These are phyloP conservation scores for Centroberyx gerrardi DNA, from an alignment of 2,797 vertebrate species.

Conservation along the genomic window DNA sequence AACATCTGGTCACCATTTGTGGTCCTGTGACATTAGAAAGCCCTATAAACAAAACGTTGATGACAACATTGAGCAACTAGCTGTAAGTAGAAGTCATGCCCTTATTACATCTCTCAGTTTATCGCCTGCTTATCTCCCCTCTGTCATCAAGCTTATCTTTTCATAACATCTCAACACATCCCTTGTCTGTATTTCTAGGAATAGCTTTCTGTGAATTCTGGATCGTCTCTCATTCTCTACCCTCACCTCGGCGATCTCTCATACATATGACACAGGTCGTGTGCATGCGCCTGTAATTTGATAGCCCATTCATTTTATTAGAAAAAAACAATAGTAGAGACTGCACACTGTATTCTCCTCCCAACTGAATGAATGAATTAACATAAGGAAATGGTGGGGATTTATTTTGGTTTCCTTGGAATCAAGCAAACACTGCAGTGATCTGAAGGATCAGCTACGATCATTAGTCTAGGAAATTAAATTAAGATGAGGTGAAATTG, in stretches of 20 bases:
- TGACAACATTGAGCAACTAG: slow-evolving; percentile 22
- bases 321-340: slow-evolving; percentile 6
- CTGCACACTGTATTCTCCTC: slow-evolving; percentile 31
- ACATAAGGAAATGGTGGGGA: slow-evolving; percentile 10
- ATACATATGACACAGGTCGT: slow-evolving; percentile 1
- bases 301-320: slow-evolving; percentile 30
- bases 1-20: slow-evolving; percentile 44
- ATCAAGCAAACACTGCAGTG: slow-evolving; percentile 26
- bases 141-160: slow-evolving; percentile 6
- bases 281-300: slow-evolving; percentile 23
- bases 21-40: not conserved
- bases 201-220: slow-evolving; percentile 7
- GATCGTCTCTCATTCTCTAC: not conserved
- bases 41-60: not conserved
- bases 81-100: not conserved
- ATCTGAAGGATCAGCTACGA: slow-evolving; percentile 12
- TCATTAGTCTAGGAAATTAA: slow-evolving; percentile 33
- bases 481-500: slow-evolving; percentile 29
- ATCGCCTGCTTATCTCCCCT: slow-evolving; percentile 1
- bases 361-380: slow-evolving; percentile 42
- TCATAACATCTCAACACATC: not conserved
- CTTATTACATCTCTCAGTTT: slow-evolving; percentile 6
- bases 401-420: slow-evolving; percentile 51
- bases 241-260: slow-evolving; percentile 5
- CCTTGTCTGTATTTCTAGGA: not conserved